Percentiles rank a stretch among this genome's conserved stretches.
Conservation (phyloP, 37 sponge, comb jelly and placozoan genomes). For the Axinella damicornis region DNA sequence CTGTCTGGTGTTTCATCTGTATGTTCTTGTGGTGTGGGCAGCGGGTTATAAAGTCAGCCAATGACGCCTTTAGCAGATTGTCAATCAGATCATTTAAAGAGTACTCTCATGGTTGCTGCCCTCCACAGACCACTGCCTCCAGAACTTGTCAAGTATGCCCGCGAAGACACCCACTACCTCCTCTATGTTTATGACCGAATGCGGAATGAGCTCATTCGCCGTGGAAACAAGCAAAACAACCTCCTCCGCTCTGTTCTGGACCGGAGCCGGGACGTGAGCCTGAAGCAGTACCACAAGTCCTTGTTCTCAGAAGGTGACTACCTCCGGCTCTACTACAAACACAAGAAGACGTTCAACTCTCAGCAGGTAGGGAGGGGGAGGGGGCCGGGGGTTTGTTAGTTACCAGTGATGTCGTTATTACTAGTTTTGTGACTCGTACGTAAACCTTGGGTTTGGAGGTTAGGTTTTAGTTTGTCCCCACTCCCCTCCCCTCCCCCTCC, state of each 20-base stretch:
- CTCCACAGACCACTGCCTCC: conserved; percentile 83
- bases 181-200: conserved; percentile 93
- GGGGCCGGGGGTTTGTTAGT: not conserved
- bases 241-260: conserved; percentile 51
- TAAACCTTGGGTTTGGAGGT: not conserved
- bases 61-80: too few relatives aligned
- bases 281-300: conserved; percentile 81
- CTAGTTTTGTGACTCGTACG: too few relatives aligned
- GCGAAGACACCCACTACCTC: conserved; percentile 98
- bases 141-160: conserved; percentile 91
- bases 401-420: not conserved
- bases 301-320: conserved; percentile 59
- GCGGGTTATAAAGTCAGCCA: too few relatives aligned
- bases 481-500: not conserved
- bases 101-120: not conserved
- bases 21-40: too few relatives aligned
- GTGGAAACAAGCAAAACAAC: conserved; percentile 56
- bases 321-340: conserved; percentile 76
- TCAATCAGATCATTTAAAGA: too few relatives aligned
- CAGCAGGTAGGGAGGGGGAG: conserved; percentile 64
- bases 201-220: conserved; percentile 87
- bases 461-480: not conserved
- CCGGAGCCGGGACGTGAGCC: conserved; percentile 69
- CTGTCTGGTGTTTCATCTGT: too few relatives aligned
- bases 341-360: conserved; percentile 68